These are phyloP conservation scores for Macrophya alboannulata DNA, from an alignment of 2,888 invertebrate genomes.

Conservation along the genomic window DNA sequence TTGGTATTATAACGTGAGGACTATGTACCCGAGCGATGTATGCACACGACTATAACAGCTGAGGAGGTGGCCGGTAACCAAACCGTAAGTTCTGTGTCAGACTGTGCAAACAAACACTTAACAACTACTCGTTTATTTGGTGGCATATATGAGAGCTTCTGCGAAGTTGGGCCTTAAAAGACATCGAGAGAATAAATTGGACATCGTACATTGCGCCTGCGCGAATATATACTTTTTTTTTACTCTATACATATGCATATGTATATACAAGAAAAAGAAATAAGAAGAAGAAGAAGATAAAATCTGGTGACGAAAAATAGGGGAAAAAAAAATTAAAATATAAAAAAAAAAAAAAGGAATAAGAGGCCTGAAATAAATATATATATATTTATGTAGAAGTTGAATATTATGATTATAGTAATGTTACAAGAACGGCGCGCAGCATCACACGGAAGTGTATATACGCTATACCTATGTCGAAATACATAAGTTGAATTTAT, in stretches of 20 bases:
- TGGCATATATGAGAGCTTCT: not conserved
- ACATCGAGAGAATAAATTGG: not conserved
- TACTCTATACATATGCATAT: not conserved
- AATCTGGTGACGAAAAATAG: not conserved
- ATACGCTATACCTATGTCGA: constrained; percentile 27
- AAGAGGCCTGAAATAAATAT: not conserved
- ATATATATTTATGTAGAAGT: not conserved
- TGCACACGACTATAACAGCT: not conserved
- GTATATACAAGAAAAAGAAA: not conserved
- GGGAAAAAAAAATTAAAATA: no score
- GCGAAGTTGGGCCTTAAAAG: constrained; percentile 11
- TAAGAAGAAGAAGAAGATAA: not conserved
- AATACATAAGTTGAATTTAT: constrained; percentile 50
- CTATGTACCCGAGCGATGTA: constrained; percentile 11
- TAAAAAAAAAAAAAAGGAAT: no score
- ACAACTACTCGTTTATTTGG: constrained; percentile 37
- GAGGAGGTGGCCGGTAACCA: not conserved
- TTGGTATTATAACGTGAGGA: constrained; percentile 11
- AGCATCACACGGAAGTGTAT: constrained; percentile 22
- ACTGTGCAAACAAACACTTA: constrained; percentile 44
- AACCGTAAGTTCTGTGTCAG: constrained; percentile 20
- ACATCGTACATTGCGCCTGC: not conserved
- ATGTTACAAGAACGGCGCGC: not conserved
- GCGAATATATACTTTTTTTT: not conserved
- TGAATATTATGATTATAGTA: constrained; percentile 11